Base-by-base conservation (phyloP, 2,888 invertebrate species). In the Ichneumoninae sp. region DNA sequence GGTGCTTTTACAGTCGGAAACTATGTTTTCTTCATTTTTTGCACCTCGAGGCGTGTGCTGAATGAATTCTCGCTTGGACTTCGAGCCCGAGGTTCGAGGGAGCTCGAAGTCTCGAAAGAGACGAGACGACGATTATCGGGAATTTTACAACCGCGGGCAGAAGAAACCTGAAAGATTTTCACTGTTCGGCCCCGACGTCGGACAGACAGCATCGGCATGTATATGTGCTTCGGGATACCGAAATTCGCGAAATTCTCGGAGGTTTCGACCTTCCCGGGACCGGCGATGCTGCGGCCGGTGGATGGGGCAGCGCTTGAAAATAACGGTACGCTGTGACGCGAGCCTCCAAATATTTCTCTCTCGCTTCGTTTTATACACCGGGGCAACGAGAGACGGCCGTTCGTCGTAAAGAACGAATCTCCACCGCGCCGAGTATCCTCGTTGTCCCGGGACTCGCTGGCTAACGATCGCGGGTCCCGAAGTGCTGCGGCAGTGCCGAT, bases 301-400 rank as follows among this genome's bases (percentile, higher is more conserved):
- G n/a, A 47, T 44, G 70, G 19, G 44, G 65, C 68, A 60, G 36
- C 66, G 70, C 79, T 84, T 33, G 60, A 68, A 80, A 82, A 40
- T 91, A 91, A 91, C 91, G 91, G 91, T 87, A 90, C 85, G 78
- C 66, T 84, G 87, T 90, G 91, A 90, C 90, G 89, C 88, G 88
- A 89, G 82, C 86, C 76, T 84, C 87, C 80, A 89, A 90, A 90
- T 90, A 90, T 90, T 89, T 90, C 88, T 88, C 87, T 74, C 84
- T 65, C 65, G 75, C 81, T 70, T 69, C 33, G 71, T 62, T 65
- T 65, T 54, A 65, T 60, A 79, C 66, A 19, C 80, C 76, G 54
- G 30, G 40, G 36, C 60, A 65, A 65, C 65, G 79, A 75, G 80
- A 33, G 7, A 36, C 2, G 50, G 50, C 36, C 47, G 47, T 50